These are phyloP conservation scores for Sebastes aleutianus DNA, from an alignment of 2,797 vertebrate species.

Conservation along the genomic window DNA sequence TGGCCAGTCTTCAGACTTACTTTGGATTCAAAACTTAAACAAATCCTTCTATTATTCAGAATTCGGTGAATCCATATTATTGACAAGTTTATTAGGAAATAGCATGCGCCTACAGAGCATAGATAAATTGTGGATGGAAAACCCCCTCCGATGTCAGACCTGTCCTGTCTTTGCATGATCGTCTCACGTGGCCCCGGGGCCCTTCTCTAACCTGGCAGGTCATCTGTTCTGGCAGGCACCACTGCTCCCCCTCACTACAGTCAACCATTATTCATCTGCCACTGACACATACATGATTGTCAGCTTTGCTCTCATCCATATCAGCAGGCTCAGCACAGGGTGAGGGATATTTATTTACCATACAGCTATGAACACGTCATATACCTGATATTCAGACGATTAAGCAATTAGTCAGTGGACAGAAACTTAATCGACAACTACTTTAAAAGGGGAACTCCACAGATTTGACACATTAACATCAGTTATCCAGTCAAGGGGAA, in stretches of 20 bases:
- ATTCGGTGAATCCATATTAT: slow-evolving; percentile 13
- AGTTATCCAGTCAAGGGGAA: neutral
- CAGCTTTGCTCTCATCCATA: slow-evolving; percentile 34
- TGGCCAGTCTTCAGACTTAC: neutral
- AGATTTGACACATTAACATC: neutral
- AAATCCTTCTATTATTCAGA: slow-evolving; percentile 4
- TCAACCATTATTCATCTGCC: slow-evolving; percentile 55
- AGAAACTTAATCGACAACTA: neutral
- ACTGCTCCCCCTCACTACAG: slow-evolving; percentile 27
- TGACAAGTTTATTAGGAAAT: slow-evolving; percentile 49
- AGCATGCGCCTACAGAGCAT: slow-evolving; percentile 42
- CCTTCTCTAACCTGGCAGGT: slow-evolving; percentile 58
- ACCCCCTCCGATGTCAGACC: slow-evolving; percentile 61
- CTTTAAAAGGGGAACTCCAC: slow-evolving; percentile 18
- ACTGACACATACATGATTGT: slow-evolving; percentile 25
- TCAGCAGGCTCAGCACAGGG: slow-evolving; percentile 19
- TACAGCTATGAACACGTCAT: neutral
- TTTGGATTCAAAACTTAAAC: neutral
- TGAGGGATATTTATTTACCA: slow-evolving; percentile 1
- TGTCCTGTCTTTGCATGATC: slow-evolving; percentile 49
- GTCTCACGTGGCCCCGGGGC: slow-evolving; percentile 50
- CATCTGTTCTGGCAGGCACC: slow-evolving; percentile 65
- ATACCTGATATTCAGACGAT: neutral
- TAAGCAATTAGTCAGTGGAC: slow-evolving; percentile 15
- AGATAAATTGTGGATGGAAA: slow-evolving; percentile 59